Evolutionary conservation across 2,113 vertebrate genomes (phyloP), one percentile per base, ranked within the genome.

Genomic region (Mobula hypostoma): DNA sequence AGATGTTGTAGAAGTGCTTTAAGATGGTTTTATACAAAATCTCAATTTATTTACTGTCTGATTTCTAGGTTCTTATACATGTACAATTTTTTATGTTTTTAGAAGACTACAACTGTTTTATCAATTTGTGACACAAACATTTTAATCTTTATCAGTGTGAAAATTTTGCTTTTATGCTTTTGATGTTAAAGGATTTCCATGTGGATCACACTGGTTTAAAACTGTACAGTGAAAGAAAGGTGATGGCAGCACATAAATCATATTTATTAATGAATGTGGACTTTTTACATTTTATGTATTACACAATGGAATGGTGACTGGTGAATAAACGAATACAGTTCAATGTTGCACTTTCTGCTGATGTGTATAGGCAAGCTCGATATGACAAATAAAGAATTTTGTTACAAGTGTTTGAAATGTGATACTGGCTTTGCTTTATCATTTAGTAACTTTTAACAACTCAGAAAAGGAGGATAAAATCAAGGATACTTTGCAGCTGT

Each of bases 271-370:
- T 63, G 9, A 93, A 93, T 93, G 90, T 93, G 90, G 90, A 93
- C 90, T 93, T 93, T 72, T 93, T 93, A 93, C 90, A 93, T 72
- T 74, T 93, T 93, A 5, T 93, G 90, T 93, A 74, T 74, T 74
- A 74, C 72, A 72, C 32, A 40, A 74, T 74, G 91, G 70, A 56
- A 21, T 36, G 12, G 9, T 74, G 72, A 93, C 70, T 93, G 70
- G 36, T 40, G 11, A 48, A 29, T 74, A 93, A 56, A 87, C 29
- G 36, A 74, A 21, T 93, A 48, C 36, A 93, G 48, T 93, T 93
- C 21, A 76, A 93, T 93, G 91, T 93, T 93, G 91, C 91, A 93
- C 91, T 93, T 93, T 93, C 91, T 93, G 91, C 91, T 93, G 66
- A 91, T 7, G 19, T 93, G 70, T 93, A 93, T 32, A 93, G 70